Percentiles rank a stretch among this genome's conserved stretches.
These are phyloP conservation scores for Siphlonurus alternatus DNA, from an alignment of 2,888 invertebrate species.

Conservation along the genomic window DNA sequence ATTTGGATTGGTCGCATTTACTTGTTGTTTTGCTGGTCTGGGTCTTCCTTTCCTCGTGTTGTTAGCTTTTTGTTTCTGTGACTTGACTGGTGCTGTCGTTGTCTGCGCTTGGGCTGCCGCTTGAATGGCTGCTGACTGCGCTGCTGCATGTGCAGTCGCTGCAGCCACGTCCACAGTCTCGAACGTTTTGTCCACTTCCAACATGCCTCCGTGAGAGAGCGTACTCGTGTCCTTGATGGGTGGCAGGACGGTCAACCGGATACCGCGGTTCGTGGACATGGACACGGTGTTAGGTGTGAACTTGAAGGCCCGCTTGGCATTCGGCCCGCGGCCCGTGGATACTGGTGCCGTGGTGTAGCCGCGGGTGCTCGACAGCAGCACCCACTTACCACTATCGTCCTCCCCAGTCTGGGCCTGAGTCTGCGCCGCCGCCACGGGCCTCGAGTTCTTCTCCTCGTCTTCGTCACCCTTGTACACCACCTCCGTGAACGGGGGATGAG, in stretches of 20 bases:
- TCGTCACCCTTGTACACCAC: conserved; percentile 8
- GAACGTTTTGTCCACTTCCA: conserved; percentile 56
- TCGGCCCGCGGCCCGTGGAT: conserved; percentile 4
- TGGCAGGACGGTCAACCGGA: conserved; percentile 55
- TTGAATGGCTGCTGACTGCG: neutral
- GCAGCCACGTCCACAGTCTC: conserved; percentile 45
- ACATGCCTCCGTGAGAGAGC: conserved; percentile 51
- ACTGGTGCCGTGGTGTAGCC: conserved; percentile 35
- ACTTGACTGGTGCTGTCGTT: neutral
- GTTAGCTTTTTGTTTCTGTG: neutral
- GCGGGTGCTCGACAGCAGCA: conserved; percentile 57
- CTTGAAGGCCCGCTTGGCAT: neutral
- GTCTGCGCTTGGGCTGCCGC: neutral
- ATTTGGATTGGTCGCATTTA: neutral
- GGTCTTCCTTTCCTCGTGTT: neutral
- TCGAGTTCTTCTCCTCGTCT: neutral
- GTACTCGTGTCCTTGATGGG: conserved; percentile 40
- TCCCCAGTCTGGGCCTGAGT: conserved; percentile 32
- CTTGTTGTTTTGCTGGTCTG: conserved; percentile 1
- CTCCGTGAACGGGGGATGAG: conserved; percentile 1
- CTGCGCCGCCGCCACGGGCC: neutral
- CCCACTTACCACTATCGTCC: conserved; percentile 50
- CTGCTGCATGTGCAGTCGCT: neutral
- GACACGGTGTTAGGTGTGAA: neutral
- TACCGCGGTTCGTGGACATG: neutral